Conservation (phyloP, 2,113 vertebrate genomes). For the Cottus gobio region DNA sequence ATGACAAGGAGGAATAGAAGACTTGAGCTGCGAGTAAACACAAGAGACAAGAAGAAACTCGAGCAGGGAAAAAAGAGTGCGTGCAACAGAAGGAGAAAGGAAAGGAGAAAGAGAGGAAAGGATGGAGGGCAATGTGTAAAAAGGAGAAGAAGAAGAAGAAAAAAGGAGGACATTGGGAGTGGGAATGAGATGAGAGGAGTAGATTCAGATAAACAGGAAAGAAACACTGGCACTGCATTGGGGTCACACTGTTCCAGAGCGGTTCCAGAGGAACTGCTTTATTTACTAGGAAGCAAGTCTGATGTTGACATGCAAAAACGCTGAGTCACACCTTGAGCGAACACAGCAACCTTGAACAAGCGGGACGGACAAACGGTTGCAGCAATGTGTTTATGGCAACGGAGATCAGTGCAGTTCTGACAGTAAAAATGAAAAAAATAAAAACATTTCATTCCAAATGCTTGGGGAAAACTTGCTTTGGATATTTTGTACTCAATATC, state of each 20-base stretch:
- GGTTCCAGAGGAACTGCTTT: constrained; percentile 23
- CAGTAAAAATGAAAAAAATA: neutral
- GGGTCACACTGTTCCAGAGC: constrained; percentile 63
- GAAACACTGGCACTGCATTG: constrained; percentile 6
- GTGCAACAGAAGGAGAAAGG: neutral
- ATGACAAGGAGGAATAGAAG: neutral
- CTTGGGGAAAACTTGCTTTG: neutral
- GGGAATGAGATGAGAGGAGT: neutral
- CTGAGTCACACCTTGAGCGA: constrained; percentile 56
- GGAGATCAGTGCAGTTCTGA: constrained; percentile 1
- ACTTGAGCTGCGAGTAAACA: neutral
- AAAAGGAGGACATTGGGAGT: neutral
- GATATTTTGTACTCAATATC: neutral
- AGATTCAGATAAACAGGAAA: constrained; percentile 4
- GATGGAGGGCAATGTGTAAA: neutral
- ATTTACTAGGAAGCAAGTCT: constrained; percentile 9
- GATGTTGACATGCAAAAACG: constrained; percentile 34
- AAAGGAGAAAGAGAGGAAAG: no score
- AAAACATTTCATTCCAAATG: neutral
- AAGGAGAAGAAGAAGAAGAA: neutral
- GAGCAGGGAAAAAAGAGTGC: neutral
- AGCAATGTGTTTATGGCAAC: constrained; percentile 6
- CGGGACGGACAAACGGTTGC: neutral
- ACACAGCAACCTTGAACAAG: constrained; percentile 39
- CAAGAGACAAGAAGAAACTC: neutral